These are phyloP conservation scores for Helicoverpa assulta DNA, from an alignment of 2,888 invertebrate genomes.

Conservation along the genomic window DNA sequence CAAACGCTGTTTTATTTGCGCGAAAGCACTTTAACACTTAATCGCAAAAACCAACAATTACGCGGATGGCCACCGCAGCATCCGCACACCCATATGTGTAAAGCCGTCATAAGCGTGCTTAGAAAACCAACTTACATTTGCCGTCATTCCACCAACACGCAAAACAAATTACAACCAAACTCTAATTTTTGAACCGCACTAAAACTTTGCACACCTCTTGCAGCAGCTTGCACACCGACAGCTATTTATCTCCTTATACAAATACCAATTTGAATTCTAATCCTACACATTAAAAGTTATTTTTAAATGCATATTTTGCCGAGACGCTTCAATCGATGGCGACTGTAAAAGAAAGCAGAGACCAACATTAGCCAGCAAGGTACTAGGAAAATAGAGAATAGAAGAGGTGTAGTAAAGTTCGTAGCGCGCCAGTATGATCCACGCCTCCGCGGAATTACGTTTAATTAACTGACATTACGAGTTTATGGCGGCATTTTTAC, in stretches of 20 bases:
- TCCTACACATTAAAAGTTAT: constrained; percentile 40
- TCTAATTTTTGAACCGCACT: constrained; percentile 28
- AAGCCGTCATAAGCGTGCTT: constrained; percentile 66
- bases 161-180: constrained; percentile 24
- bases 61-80: constrained; percentile 64
- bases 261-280: constrained; percentile 56
- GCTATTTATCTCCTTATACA: constrained; percentile 44
- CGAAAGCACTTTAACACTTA: constrained; percentile 63
- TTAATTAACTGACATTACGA: constrained; percentile 53
- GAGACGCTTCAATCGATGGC: constrained; percentile 43
- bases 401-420: constrained; percentile 60
- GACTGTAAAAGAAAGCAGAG: constrained; percentile 72
- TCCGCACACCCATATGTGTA: constrained; percentile 68
- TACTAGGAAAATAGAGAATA: constrained; percentile 80
- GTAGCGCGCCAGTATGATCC: constrained; percentile 52
- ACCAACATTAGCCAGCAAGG: constrained; percentile 80
- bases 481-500: constrained; percentile 56
- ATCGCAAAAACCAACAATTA: constrained; percentile 70
- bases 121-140: constrained; percentile 47
- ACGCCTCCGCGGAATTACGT: constrained; percentile 50
- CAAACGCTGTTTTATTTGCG: constrained; percentile 54
- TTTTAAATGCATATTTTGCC: constrained; percentile 35
- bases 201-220: constrained; percentile 35
- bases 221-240: no score
- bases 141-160: constrained; percentile 6